These are phyloP conservation scores for Madoqua kirkii DNA, from an alignment of 2,113 vertebrate genomes.

Conservation along the genomic window DNA sequence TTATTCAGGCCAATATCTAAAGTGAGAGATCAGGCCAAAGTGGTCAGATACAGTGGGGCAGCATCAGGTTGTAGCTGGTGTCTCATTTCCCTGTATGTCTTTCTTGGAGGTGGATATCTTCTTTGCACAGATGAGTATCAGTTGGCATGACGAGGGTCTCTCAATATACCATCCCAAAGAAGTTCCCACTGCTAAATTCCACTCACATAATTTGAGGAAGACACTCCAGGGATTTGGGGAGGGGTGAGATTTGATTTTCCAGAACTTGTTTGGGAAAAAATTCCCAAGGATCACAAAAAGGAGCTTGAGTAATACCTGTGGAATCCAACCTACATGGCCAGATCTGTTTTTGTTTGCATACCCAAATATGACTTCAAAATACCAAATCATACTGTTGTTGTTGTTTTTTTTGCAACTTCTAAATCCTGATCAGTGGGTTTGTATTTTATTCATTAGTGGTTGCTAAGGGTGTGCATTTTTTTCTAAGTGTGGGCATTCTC, in stretches of 20 bases:
- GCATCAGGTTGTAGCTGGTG: not conserved
- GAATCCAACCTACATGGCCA: not conserved
- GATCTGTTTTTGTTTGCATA: not conserved
- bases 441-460: constrained; percentile 48
- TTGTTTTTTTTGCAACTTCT: not conserved
- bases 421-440: constrained; percentile 34
- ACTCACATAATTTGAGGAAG: not conserved
- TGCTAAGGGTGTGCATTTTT: constrained; percentile 57
- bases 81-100: not conserved
- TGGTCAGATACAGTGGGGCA: not conserved
- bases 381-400: not conserved
- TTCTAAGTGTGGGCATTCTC: constrained; percentile 52
- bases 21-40: not conserved
- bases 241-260: not conserved
- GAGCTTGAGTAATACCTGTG: not conserved
- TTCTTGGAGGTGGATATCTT: not conserved
- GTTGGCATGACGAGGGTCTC: not conserved
- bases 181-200: not conserved
- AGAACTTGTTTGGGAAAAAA: constrained; percentile 31
- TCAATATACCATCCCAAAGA: not conserved
- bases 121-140: not conserved
- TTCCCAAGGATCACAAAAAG: not conserved
- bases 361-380: constrained; percentile 10
- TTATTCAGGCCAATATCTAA: not conserved
- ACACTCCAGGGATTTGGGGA: not conserved